A percentile compares a stretch with the other conserved stretches of the same genome.
Evolutionary conservation across 2,888 invertebrate species (phyloP).

Genomic region (Trachelus troglodyta): DNA sequence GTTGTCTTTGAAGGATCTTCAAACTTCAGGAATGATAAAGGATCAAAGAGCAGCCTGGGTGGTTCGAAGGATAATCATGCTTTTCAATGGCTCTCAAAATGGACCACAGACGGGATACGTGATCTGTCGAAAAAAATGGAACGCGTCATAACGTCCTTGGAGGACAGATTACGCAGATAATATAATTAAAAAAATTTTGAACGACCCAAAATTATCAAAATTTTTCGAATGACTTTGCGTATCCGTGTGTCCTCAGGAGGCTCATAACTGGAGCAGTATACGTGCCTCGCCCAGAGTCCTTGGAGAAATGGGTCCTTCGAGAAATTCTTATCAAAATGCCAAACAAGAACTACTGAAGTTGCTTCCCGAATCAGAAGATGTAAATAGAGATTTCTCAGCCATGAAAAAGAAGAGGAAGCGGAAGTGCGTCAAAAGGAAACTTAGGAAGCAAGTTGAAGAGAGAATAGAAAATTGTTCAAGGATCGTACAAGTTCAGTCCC

Average conservation of each 20-base stretch:
- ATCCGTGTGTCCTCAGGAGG: constrained; percentile 52
- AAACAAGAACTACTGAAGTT: constrained; percentile 22
- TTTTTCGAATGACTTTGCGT: constrained; percentile 28
- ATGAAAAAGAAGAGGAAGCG: constrained; percentile 4
- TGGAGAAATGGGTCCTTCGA: constrained; percentile 29
- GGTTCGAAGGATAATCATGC: not conserved
- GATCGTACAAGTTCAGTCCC: not conserved
- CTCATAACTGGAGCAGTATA: constrained; percentile 29
- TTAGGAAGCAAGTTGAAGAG: not conserved
- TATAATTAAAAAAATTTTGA: constrained; percentile 8
- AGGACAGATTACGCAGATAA: constrained; percentile 13
- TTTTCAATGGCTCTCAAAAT: not conserved
- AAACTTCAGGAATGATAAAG: not conserved
- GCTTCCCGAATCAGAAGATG: constrained; percentile 12
- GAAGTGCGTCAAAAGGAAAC: not conserved
- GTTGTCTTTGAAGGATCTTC: not conserved
- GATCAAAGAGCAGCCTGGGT: not conserved
- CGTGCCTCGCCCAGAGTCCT: constrained; percentile 28
- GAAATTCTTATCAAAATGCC: constrained; percentile 12
- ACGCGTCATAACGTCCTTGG: constrained; percentile 7
- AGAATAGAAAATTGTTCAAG: not conserved
- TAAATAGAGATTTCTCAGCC: not conserved
- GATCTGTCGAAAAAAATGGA: constrained; percentile 14
- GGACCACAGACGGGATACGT: constrained; percentile 1
- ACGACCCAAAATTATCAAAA: constrained; percentile 3